Base-by-base conservation (phyloP, 2,797 vertebrate species). In the Megalops cyprinoides region DNA sequence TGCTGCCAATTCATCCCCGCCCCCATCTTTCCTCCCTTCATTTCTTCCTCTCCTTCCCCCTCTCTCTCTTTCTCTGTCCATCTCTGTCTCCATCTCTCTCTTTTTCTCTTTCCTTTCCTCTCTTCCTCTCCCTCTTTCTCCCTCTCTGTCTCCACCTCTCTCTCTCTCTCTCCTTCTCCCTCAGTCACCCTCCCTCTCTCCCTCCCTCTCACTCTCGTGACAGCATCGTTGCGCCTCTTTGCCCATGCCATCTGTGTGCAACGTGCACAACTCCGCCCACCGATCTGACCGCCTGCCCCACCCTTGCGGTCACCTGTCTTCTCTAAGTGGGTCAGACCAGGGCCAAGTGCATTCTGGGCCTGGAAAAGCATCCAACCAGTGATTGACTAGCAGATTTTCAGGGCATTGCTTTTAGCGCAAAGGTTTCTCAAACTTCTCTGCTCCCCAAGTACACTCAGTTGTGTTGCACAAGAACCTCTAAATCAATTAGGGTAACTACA, bases 21-120 rank as follows among this genome's bases (percentile, higher is more conserved):
- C n/a, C n/a, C n/a, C n/a, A n/a, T 28, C 4, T 39, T 15, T 20
- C 12, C 39, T n/a, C 53, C 6, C 49, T 18, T 51, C 48, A n/a
- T 25, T 37, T 58, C 46, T 75, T 73, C 73, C 74, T 79, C 78
- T 76, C 76, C 80, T 83, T 82, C 83, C 85, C 87, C 79, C 81
- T 76, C 89, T 84, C 37, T 23, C 86, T 62, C 58, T 62, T 3
- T 15, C 58, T 62, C 49, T 76, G 0, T 88, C 81, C 87, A 28
- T 14, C 58, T 28, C 25, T 60, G 8, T 60, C 58, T 60, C 7
- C 31, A n/a, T 53, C 12, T 20, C 14, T 15, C 14, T 18, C 5
- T 49, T 12, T 48, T 46, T 48, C 46, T 48, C n/a, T n/a, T n/a
- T n/a, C n/a, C n/a, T n/a, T n/a, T n/a, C n/a, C n/a, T n/a, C n/a